phyloP scores from a whole-genome alignment of 2,888 invertebrate species.

The Coenonympha arcania region DNA sequence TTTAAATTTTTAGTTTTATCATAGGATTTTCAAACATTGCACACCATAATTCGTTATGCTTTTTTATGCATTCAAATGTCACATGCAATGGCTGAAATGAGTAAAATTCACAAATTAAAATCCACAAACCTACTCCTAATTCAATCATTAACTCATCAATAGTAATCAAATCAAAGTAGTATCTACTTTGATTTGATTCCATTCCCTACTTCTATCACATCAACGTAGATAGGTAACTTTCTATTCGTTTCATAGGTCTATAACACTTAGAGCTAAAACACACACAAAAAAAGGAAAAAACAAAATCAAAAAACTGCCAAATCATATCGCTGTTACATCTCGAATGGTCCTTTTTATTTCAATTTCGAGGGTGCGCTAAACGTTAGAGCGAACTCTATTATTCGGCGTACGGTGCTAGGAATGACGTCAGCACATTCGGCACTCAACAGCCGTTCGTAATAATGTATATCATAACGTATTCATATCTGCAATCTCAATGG shows the following conservation, averaged over 20 bases:
- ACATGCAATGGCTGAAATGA: no score
- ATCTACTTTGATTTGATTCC: no score
- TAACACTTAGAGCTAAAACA: constrained; percentile 55
- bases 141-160: no score
- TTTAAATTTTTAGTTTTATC: no score
- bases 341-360: constrained; percentile 70
- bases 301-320: constrained; percentile 65
- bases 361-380: constrained; percentile 72
- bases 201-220: no score
- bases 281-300: constrained; percentile 51
- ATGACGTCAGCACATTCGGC: constrained; percentile 67
- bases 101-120: no score
- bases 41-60: no score
- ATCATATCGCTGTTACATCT: constrained; percentile 73
- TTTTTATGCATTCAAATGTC: no score
- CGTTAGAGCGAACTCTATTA: constrained; percentile 72
- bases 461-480: constrained; percentile 71
- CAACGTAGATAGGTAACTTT: no score
- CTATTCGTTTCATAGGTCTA: constrained; percentile 49
- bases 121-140: no score
- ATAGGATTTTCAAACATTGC: no score
- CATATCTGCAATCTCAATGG: constrained; percentile 70
- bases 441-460: constrained; percentile 65
- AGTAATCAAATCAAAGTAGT: no score
- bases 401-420: constrained; percentile 51